A percentile compares a stretch with the other conserved stretches of the same genome.
These are phyloP conservation scores for Sarcophaga variegata DNA, from an alignment of 2,888 invertebrate species.

Conservation along the genomic window DNA sequence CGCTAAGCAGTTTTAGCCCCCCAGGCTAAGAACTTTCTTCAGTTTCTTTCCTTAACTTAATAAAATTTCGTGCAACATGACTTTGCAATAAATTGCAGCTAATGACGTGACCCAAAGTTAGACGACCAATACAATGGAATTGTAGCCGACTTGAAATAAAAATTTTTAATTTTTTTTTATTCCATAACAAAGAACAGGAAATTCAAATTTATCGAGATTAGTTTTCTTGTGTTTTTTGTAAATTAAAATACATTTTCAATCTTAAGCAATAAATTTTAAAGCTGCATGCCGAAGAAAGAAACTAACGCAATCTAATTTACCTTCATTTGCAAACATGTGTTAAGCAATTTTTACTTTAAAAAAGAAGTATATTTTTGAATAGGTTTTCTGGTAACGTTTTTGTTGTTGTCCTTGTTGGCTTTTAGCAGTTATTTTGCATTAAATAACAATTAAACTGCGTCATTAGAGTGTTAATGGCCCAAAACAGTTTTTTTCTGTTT, in stretches of 20 bases:
- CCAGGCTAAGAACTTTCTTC: no score
- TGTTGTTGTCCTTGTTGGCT: slow-evolving; percentile 48
- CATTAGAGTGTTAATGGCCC: slow-evolving; percentile 55
- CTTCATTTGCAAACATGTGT: slow-evolving; percentile 20
- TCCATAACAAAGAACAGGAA: slow-evolving; percentile 11
- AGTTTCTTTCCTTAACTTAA: no score
- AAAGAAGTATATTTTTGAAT: not conserved
- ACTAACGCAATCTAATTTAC: not conserved
- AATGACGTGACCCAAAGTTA: not conserved
- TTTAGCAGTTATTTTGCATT: slow-evolving; percentile 59
- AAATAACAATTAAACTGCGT: slow-evolving; percentile 59
- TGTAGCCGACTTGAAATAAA: not conserved
- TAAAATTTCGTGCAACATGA: no score
- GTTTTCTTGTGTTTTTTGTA: not conserved
- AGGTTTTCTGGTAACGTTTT: not conserved
- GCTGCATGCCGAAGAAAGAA: not conserved
- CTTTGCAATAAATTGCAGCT: slow-evolving; percentile 2
- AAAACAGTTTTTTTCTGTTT: not conserved
- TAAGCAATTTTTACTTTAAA: slow-evolving; percentile 37
- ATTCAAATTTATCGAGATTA: slow-evolving; percentile 6
- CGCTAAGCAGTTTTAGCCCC: no score
- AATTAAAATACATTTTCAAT: not conserved
- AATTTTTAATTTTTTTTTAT: not conserved
- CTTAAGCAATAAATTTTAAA: not conserved
- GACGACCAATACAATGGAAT: not conserved